Evolutionary conservation across 1,140 invertebrate genomes (phyloP).

Genomic region (Antheraea mylitta): DNA sequence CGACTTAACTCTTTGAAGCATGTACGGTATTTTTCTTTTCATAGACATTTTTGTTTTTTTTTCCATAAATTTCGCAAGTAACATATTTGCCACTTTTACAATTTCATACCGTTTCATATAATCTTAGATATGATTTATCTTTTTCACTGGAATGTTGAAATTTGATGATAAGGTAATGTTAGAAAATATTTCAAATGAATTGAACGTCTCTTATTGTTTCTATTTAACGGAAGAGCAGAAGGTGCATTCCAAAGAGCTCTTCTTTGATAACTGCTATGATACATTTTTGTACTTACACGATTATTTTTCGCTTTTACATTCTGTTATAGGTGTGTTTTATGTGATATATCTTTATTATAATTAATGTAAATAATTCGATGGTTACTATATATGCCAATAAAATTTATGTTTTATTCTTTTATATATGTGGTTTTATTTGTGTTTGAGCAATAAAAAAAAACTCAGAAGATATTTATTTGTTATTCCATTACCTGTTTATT

Average conservation of each 20-base stretch:
- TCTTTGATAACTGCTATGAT: not conserved
- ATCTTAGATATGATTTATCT: not conserved
- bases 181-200: too few species aligned
- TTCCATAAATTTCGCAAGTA: not conserved
- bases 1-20: too few species aligned
- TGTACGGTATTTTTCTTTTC: not conserved
- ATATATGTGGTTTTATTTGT: conserved; percentile 42
- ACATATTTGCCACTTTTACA: not conserved
- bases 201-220: too few species aligned
- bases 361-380: conserved; percentile 53
- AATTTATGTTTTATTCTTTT: conserved; percentile 69
- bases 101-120: not conserved
- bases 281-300: not conserved
- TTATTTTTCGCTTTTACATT: conserved; percentile 49
- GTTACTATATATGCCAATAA: conserved; percentile 66
- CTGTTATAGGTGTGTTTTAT: conserved; percentile 60
- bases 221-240: not conserved
- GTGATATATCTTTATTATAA: conserved; percentile 56
- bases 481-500: conserved; percentile 2
- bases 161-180: too few species aligned
- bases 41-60: not conserved
- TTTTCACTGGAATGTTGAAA: too few species aligned
- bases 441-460: not conserved
- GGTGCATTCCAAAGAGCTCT: not conserved
- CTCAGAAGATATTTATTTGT: not conserved